Base-by-base conservation (phyloP, 92 coral and sea anemone species). In the Epizoanthus rinbou region DNA sequence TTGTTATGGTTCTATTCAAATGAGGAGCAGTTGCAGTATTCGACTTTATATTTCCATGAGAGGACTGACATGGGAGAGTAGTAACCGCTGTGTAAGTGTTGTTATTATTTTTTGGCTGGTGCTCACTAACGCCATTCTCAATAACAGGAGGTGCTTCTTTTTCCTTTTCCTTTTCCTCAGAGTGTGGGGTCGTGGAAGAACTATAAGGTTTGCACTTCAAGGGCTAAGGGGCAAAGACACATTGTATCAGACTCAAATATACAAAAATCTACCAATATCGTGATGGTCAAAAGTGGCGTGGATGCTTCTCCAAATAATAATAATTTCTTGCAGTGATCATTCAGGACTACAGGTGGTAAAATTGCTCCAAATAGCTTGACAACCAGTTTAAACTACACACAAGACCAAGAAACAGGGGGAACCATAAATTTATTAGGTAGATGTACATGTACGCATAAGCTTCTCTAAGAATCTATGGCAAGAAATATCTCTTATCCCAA, bases 131-230 rank as follows among this genome's bases (percentile, higher is more conserved):
- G 33, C 82, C 71, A 41, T 78, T 78, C 71, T 62, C 70, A 21
- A 39, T 25, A 41, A 21, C 45, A 19, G 5, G 6, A 21, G 7
- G 18, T 37, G 70, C 24, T 78, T 37, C 71, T 25, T 62, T 78
- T 78, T 62, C 73, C 73, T 62, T 74, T 31, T 53, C 28, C 52
- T 78, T 78, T 14, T 63, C 69, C 69, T 78, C 62, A 6, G 56
- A 7, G 9, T 56, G 28, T 43, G 82, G 14, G 9, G 72, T 13
- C 7, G 15, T 60, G 50, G 24, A 39, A 78, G 57, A 78, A 31
- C 67, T 17, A 23, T 58, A 43, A 63, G 21, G 0, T 31, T 62
- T 63, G 13, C 41, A 41, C 18, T 33, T 62, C 82, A 78, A 39
- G 50, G 35, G 70, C 82, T 78, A 15, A 21, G n/a, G 71, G 13